Base-by-base conservation (phyloP, 2,113 vertebrate genomes). In the Halcyon malimbica region DNA sequence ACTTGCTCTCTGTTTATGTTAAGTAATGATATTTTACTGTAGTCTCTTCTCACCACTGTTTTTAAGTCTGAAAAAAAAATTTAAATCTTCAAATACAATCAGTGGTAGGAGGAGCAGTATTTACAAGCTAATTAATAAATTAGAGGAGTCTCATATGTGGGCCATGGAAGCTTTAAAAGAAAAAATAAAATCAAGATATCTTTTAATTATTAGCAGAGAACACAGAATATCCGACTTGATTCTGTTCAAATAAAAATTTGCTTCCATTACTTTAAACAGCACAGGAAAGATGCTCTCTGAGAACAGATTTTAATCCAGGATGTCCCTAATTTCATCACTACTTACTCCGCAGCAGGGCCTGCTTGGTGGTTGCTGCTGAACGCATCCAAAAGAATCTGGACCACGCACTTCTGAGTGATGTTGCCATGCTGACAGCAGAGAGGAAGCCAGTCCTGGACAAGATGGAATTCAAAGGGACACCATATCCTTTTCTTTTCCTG, bases 271-370 rank as follows among this genome's bases (percentile, higher is more conserved):
- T 81, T 71, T 24, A 62, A 71, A 21, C 2, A 39, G 7, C 4
- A 29, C 3, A 77, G 24, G 28, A 60, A 33, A 68, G 21, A 73
- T 19, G 13, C 14, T 71, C 35, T 48, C 24, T 19, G 60, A 37
- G 18, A 85, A 68, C 5, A 65, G 6, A 33, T 20, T 13, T 51
- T 37, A 57, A 57, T 13, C 39, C 0, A 83, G 25, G 13, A 85
- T 6, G 60, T 20, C 2, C 20, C 31, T 14, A 57, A 4, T 53
- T 71, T 37, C 39, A 71, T 51, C 26, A 16, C 5, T 74, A 91
- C 97, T 97, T 89, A 97, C 96, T 87, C 25, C 81, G 87, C 79
- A 84, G 62, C 1, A 6, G 59, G 37, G 56, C 44, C 50, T 84
- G 76, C 78, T 77, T 86, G 35, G 29, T 63, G 51, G 59, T 2